Conservation (phyloP, 2,888 invertebrate species). For the Thalpophila matura region DNA sequence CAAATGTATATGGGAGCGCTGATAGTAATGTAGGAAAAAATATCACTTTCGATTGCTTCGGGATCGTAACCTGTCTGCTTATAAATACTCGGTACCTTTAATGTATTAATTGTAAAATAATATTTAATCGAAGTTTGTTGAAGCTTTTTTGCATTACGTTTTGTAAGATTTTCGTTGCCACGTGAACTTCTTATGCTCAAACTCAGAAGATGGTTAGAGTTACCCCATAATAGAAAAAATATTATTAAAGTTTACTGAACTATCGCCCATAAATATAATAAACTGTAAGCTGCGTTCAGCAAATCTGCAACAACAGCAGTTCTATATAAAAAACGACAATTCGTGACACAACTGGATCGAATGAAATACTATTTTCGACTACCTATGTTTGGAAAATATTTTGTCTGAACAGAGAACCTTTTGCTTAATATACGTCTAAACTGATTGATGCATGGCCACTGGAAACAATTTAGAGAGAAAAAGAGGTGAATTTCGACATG, state of each 20-base stretch:
- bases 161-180: neutral
- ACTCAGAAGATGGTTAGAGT: neutral
- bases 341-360: neutral
- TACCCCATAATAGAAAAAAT: neutral
- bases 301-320: neutral
- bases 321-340: neutral
- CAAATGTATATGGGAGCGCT: constrained; percentile 61
- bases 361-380: too few relatives aligned
- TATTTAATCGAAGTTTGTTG: neutral
- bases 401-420: neutral
- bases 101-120: constrained; percentile 39
- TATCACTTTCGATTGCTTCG: constrained; percentile 59
- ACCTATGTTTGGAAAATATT: constrained; percentile 11
- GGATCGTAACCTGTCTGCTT: constrained; percentile 29
- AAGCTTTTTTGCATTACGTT: neutral
- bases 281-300: neutral
- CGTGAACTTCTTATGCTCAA: neutral
- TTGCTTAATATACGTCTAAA: constrained; percentile 11
- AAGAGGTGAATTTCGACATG: too few relatives aligned
- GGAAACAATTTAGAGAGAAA: neutral
- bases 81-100: constrained; percentile 40
- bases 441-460: constrained; percentile 1
- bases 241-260: too few relatives aligned
- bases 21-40: constrained; percentile 64
- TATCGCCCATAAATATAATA: neutral